Percentiles rank a stretch among this genome's conserved stretches.
Evolutionary conservation across 2,113 vertebrate species (phyloP).

Genomic region (Proteles cristata): DNA sequence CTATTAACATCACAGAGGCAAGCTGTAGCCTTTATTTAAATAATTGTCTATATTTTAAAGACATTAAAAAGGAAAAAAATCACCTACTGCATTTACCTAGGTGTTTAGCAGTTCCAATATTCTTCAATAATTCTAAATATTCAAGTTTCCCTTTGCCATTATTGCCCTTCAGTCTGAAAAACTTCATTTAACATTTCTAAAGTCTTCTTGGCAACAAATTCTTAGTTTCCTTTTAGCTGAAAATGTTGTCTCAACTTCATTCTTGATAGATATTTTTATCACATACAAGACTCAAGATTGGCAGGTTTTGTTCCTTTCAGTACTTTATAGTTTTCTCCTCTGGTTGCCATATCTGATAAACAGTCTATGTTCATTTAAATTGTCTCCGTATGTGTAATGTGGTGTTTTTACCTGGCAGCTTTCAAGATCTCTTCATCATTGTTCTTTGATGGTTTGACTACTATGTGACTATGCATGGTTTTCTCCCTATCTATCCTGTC

Average conservation of each 20-base stretch:
- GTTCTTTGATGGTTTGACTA: background rate
- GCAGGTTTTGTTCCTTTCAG: background rate
- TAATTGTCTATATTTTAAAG: background rate
- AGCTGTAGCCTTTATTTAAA: background rate
- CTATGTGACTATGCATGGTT: background rate
- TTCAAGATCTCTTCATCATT: background rate
- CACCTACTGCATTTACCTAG: background rate
- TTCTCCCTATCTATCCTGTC: background rate
- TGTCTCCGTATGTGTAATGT: background rate
- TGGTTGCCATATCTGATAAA: background rate
- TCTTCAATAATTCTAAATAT: background rate
- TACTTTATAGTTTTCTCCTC: background rate
- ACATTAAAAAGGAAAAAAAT: background rate
- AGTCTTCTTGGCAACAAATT: background rate
- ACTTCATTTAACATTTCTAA: background rate
- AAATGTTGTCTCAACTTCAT: background rate
- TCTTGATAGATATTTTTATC: background rate
- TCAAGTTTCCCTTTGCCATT: background rate
- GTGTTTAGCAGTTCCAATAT: background rate
- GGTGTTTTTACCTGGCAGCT: background rate
- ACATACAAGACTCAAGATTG: background rate
- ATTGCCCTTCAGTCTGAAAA: background rate
- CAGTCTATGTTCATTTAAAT: background rate
- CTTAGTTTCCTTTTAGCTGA: background rate
- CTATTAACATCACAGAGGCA: background rate